Evolutionary conservation across 1,140 invertebrate species (phyloP).

Genomic region (Rhagoletis zephyria): DNA sequence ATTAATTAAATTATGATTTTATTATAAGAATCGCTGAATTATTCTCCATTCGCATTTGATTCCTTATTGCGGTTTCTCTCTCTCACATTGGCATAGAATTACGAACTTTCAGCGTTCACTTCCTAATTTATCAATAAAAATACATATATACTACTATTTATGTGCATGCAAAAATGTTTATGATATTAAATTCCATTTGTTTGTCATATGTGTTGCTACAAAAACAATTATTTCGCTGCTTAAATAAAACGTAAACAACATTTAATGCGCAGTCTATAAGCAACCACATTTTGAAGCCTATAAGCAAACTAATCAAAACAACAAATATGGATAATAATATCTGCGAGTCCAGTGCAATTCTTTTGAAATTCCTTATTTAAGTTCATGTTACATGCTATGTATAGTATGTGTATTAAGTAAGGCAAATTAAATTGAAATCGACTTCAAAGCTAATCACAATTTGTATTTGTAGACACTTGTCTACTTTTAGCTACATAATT

Average conservation of each 20-base stretch:
- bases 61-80: too few species aligned
- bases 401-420: too few species aligned
- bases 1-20: too few species aligned
- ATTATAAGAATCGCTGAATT: too few species aligned
- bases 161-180: neutral
- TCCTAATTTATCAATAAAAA: too few species aligned
- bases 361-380: constrained; percentile 5
- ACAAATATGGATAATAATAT: neutral
- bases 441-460: neutral
- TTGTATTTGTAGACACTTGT: neutral
- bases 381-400: neutral
- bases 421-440: neutral
- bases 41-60: too few species aligned
- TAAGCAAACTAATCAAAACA: neutral
- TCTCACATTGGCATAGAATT: too few species aligned
- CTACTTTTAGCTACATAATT: neutral
- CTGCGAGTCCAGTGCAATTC: neutral
- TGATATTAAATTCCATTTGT: neutral
- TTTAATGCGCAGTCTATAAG: neutral
- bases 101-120: too few species aligned
- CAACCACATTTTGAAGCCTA: neutral
- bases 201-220: neutral
- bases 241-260: constrained; percentile 15
- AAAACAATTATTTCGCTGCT: neutral
- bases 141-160: neutral